Evolutionary conservation across 2,888 invertebrate species (phyloP), one percentile per base, ranked within the genome.

Genomic region (Drosophila subquinaria): DNA sequence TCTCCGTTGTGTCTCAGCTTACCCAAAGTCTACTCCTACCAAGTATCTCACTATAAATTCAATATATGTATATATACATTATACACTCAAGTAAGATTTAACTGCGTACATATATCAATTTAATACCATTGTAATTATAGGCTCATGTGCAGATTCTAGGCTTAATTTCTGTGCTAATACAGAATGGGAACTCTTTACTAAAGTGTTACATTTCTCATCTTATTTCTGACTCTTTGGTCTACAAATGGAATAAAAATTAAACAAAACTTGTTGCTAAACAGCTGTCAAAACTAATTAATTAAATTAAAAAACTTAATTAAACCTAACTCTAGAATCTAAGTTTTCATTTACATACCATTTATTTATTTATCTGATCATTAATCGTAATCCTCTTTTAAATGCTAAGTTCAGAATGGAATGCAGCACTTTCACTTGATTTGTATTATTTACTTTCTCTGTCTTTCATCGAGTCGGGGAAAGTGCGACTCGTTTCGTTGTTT

Each of bases 61-160:
- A 30, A 62, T 64, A 27, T 17, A 64, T 27, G 23, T 27, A 23
- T 23, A 23, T 23, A 23, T 23, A 3, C 2, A 17, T 4, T 52
- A 20, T 27, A 15, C n/a, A 40, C 43, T 4, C 17, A 43, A 38
- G 45, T 35, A 23, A 9, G 4, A 30, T 20, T 13, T 35, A 15
- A 30, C 38, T 38, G 50, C 43, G 27, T 10, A 15, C 23, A 35
- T 35, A 33, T 40, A n/a, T 56, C 42, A 69, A 36, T 52, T 40
- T 40, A 64, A 65, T 65, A 43, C 47, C 40, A 47, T 52, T 42
- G 23, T 47, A 48, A 60, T 76, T 69, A 64, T 20, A n/a, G 20
- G 43, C 35, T 30, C 23, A 38, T 52, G 33, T 38, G 23, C 33
- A 53, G 35, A 68, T 52, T 62, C 20, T 8, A 27, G 38, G 38